Evolutionary conservation across 1,140 invertebrate genomes (phyloP), one percentile per base, ranked within the genome.

Genomic region (Halictus rubicundus): DNA sequence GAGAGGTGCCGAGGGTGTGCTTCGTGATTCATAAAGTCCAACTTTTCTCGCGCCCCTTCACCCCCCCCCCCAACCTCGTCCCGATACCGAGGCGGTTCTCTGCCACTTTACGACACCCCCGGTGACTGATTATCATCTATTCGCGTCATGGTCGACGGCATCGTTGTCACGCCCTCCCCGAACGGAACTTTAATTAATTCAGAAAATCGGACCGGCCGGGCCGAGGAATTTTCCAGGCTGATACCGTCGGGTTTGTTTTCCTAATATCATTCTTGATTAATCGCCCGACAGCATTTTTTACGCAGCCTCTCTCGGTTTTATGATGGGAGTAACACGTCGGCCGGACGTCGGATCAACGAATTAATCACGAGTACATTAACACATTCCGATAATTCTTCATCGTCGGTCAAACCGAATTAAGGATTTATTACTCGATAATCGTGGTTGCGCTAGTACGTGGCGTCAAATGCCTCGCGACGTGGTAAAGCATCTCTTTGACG

Each of bases 1-100:
- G 80, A 76, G 83, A 68, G 59, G 54, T 71, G 75, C 72, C 75
- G 60, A 85, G 76, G 85, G 83, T 79, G 83, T 85, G 76, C 80
- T 82, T 80, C 83, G 75, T 82, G 83, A 85, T 85, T 85, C 83
- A 85, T 85, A 81, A 84, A 85, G 83, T 85, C 79, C 66, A 85
- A 85, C 84, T 85, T 85, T 82, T 78, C 84, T 82, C 78, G 54
- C 82, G 25, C 73, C 73, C 14, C 10, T 8, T 4, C 49, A 16
- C 16, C 42, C 21, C 42, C 3, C n/a, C 23, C 6, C 52, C 7
- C 10, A 5, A 12, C 12, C 49, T 52, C n/a, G n/a, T n/a, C 7
- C 77, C 14, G 25, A 32, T 19, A 8, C 61, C n/a, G 5, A 10
- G 68, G 39, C n/a, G 32, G 82, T 49, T 76, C 74, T 80, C 65